A percentile compares a stretch with the other conserved stretches of the same genome.
Conservation (phyloP, 2,888 invertebrate species). For the Myathropa florea region DNA sequence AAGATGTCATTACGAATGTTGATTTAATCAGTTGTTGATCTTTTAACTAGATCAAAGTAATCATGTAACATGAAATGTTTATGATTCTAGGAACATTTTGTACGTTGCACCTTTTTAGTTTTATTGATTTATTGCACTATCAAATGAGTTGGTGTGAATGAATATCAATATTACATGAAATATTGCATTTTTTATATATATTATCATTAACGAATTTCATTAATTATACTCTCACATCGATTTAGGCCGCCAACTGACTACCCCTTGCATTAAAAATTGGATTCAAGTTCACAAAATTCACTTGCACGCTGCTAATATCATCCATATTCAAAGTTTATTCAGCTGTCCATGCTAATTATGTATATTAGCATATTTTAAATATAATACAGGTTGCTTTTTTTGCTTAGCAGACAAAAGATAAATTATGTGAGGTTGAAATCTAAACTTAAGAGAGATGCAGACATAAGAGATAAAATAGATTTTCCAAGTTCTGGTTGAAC, state of each 20-base stretch:
- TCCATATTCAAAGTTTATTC: neutral
- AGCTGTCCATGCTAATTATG: neutral
- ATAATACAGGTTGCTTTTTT: neutral
- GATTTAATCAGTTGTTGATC: neutral
- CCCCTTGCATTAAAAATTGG: neutral
- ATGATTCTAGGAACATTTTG: too few species aligned
- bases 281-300: neutral
- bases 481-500: neutral
- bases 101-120: too few species aligned
- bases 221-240: neutral
- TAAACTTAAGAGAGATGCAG: neutral
- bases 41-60: neutral
- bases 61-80: too few species aligned
- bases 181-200: too few species aligned
- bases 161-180: too few species aligned
- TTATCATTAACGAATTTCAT: too few species aligned
- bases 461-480: neutral
- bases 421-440: neutral
- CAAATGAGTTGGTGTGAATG: too few species aligned
- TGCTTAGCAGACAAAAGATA: neutral
- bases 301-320: neutral
- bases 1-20: too few species aligned
- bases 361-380: neutral
- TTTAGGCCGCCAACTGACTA: neutral
- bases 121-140: too few species aligned